phyloP scores from a whole-genome alignment of 2,797 vertebrate species.

The Poecilia wingei region DNA sequence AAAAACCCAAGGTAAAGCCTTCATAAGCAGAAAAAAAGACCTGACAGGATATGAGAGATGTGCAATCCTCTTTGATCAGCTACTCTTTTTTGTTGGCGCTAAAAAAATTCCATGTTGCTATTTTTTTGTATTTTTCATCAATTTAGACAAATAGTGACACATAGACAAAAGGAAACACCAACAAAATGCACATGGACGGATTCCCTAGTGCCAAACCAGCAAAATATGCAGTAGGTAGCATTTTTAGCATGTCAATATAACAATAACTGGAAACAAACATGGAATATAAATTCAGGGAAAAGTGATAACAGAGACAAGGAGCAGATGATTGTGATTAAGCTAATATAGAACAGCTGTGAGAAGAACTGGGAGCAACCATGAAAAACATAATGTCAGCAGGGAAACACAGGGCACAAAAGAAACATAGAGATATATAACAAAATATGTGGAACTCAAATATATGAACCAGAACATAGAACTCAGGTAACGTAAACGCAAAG shows the following conservation, averaged over 20 bases:
- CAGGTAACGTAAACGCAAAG: not conserved
- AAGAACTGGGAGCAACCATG: not conserved
- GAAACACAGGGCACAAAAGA: not conserved
- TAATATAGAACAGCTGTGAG: not conserved
- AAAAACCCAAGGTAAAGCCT: not conserved
- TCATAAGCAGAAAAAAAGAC: not conserved
- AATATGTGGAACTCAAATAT: not conserved
- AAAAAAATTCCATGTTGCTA: not conserved
- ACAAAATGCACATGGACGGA: not conserved
- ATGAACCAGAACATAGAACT: not conserved
- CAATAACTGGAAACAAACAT: not conserved
- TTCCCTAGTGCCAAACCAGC: not conserved
- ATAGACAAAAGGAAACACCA: not conserved
- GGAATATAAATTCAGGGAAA: not conserved
- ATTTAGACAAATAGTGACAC: not conserved
- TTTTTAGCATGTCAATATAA: not conserved
- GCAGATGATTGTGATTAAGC: not conserved
- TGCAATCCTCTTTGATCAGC: not conserved
- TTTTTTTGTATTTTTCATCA: not conserved
- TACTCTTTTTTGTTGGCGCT: not conserved
- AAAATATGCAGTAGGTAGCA: not conserved
- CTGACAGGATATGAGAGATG: not conserved
- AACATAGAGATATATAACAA: not conserved
- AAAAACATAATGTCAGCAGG: not conserved
- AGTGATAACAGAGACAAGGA: not conserved